A percentile compares a stretch with the other conserved stretches of the same genome.
phyloP scores from a whole-genome alignment of 2,113 vertebrate species.

The Phaetusa simplex region DNA sequence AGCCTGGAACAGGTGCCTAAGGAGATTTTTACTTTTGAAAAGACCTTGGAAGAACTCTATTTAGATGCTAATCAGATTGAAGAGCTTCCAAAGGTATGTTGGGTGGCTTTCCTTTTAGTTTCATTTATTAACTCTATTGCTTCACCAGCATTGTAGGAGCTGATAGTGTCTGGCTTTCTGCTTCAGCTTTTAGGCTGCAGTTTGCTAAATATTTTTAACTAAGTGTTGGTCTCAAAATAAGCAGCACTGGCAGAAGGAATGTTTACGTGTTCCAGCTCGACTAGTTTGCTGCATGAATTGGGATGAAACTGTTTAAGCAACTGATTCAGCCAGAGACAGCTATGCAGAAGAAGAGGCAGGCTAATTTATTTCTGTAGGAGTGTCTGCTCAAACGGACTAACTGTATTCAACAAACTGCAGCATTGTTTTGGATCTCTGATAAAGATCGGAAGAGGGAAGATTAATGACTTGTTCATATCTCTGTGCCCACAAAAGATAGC shows the following conservation, averaged over 20 bases:
- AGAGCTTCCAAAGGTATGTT: slow-evolving; percentile 95
- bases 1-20: slow-evolving; percentile 99
- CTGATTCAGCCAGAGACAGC: neutral
- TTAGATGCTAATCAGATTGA: slow-evolving; percentile 99
- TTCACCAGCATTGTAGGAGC: neutral
- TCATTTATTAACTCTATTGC: neutral
- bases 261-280: neutral
- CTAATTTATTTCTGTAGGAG: neutral
- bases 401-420: neutral
- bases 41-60: slow-evolving; percentile 98
- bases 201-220: neutral
- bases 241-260: neutral
- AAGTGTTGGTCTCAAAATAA: neutral
- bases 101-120: slow-evolving; percentile 48
- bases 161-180: neutral
- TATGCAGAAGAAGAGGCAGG: neutral
- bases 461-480: neutral
- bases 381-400: neutral
- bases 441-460: neutral
- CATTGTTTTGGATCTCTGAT: neutral
- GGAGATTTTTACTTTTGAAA: slow-evolving; percentile 97
- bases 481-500: neutral
- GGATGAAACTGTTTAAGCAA: neutral
- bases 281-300: neutral
- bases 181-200: neutral